Evolutionary conservation across 2,797 vertebrate genomes (phyloP).

Genomic region (Chlorospingus flavigularis): DNA sequence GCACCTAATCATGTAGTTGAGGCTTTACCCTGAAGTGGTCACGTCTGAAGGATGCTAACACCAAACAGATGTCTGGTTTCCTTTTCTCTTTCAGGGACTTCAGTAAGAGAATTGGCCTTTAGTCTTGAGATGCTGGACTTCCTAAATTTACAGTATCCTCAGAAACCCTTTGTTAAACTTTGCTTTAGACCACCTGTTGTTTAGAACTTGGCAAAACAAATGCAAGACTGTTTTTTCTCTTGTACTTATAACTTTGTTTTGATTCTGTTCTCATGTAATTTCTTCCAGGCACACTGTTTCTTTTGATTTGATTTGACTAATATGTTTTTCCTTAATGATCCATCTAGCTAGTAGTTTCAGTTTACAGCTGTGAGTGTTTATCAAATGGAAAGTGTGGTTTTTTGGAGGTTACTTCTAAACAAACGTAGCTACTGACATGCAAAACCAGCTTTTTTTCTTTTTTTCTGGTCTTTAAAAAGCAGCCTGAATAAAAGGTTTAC

Average conservation of each 20-base stretch:
- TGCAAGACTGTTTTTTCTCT: not conserved
- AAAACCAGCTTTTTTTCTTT: not conserved
- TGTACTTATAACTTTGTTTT: slow-evolving; percentile 25
- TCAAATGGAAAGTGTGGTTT: not conserved
- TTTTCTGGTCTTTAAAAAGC: not conserved
- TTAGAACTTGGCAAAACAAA: slow-evolving; percentile 46
- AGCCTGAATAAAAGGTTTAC: not conserved
- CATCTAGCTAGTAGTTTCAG: not conserved
- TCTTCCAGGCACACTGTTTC: slow-evolving; percentile 22
- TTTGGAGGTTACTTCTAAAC: not conserved
- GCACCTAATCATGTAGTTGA: accelerated
- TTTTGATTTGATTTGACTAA: slow-evolving; percentile 36
- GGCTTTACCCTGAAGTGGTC: not conserved
- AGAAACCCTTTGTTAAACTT: slow-evolving; percentile 19
- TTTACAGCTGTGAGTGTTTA: not conserved
- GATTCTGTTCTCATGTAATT: slow-evolving; percentile 5
- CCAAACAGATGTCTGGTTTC: not conserved
- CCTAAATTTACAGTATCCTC: not conserved
- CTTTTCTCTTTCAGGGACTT: not conserved
- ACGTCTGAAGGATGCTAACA: not conserved
- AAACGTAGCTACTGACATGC: not conserved
- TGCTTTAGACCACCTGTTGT: slow-evolving; percentile 20
- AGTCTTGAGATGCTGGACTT: not conserved
- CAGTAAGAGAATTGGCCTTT: not conserved
- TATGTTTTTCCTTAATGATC: not conserved